Base-by-base conservation (phyloP, 2,797 vertebrate species). In the Hippoglossus hippoglossus region DNA sequence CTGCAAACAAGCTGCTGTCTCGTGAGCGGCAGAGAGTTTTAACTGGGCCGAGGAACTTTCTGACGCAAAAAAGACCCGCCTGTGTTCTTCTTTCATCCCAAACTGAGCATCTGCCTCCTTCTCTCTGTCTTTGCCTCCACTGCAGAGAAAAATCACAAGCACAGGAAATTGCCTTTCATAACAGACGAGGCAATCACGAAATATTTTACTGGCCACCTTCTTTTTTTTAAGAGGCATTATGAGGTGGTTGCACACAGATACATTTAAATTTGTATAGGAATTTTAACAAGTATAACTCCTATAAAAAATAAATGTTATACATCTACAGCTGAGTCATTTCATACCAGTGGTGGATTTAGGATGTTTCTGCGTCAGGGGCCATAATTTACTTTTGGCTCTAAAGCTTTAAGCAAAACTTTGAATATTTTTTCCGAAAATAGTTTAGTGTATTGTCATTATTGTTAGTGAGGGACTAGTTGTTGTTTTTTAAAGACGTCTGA, bases 1-100 rank as follows among this genome's bases (percentile, higher is more conserved):
- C 80, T 85, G 88, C 90, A 89, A 93, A 89, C 75, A 93, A 90
- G 88, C 87, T 82, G 62, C 59, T 60, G 80, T 46, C 83, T 91
- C 89, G 86, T 88, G 87, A 89, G 88, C 80, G 67, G 60, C 80
- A 47, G 91, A 83, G 77, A 53, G 63, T 88, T 92, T 92, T 81
- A 91, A 93, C 66, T 77, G 72, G 73, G 80, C 87, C 87, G 81
- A 75, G 56, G 81, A 55, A 57, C 64, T 63, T 67, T 81, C 79
- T 83, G 86, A 90, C 77, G 63, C 82, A 91, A 68, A 92, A 82
- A 92, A 82, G 90, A 75, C 54, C 54, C 91, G 86, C 87, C 44
- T 19, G 44, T 8, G 41, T 18, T 44, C 41, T 16, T 19, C 63
- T 15, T 25, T 16, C 5, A n/a, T 34, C 47, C 8, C 51, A 41